phyloP scores from a whole-genome alignment of 2,888 invertebrate genomes.

The Drosophila melanosoma region DNA sequence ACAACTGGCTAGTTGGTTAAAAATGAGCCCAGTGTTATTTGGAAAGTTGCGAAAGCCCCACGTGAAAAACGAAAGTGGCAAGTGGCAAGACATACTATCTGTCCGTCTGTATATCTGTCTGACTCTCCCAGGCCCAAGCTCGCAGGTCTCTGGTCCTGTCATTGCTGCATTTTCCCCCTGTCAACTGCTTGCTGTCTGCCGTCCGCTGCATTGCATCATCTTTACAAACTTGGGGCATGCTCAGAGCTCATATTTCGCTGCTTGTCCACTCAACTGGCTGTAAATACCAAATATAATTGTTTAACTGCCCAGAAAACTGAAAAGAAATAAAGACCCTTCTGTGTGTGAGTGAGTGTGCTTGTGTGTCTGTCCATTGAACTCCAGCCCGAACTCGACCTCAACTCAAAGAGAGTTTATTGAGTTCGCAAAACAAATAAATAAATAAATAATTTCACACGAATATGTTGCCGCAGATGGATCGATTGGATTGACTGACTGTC shows the following conservation, averaged over 20 bases:
- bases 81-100: slow-evolving; percentile 3
- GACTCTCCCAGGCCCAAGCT: slow-evolving; percentile 30
- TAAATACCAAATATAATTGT: slow-evolving; percentile 79
- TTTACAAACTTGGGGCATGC: slow-evolving; percentile 22
- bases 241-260: slow-evolving; percentile 65
- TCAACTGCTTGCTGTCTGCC: background rate
- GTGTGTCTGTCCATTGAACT: slow-evolving; percentile 66
- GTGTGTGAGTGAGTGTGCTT: slow-evolving; percentile 1
- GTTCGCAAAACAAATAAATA: slow-evolving; percentile 38
- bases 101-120: slow-evolving; percentile 6
- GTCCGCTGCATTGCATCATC: slow-evolving; percentile 58
- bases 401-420: slow-evolving; percentile 61
- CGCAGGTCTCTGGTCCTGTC: slow-evolving; percentile 48
- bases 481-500: slow-evolving; percentile 16
- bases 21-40: slow-evolving; percentile 23
- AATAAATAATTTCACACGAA: slow-evolving; percentile 70
- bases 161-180: slow-evolving; percentile 32
- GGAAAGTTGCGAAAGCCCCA: slow-evolving; percentile 47
- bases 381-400: slow-evolving; percentile 4
- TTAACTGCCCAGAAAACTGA: slow-evolving; percentile 74
- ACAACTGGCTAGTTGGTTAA: background rate
- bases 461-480: slow-evolving; percentile 42
- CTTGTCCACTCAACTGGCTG: slow-evolving; percentile 46
- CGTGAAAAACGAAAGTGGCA: slow-evolving; percentile 64
- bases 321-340: slow-evolving; percentile 71